Evolutionary conservation across 2,888 invertebrate genomes (phyloP), one percentile per base, ranked within the genome.

Genomic region (Gymnoscelis rufifasciata): DNA sequence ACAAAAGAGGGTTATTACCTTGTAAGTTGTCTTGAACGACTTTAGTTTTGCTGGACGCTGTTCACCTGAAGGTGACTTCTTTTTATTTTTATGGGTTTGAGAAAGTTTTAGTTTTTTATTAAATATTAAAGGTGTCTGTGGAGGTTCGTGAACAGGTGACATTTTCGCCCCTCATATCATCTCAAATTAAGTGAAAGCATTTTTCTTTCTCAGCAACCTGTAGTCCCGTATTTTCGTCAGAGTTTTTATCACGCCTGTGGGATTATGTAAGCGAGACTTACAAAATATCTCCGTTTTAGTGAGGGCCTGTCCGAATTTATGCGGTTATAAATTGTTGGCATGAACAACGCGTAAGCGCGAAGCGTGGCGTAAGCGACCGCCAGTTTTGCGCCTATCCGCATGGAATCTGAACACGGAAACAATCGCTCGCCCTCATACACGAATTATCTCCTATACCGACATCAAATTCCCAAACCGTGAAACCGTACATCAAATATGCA

Each of bases 371-470:
- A 37, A 37, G 60, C 45, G 54, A 59, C 56, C 51, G 57, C 56
- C 53, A 56, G 59, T 59, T 63, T 64, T 60, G 62, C 63, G 66
- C 60, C 60, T 68, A 74, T 71, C 68, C 61, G 59, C 47, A 52
- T 57, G 60, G 59, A 70, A 74, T 73, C 69, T 64, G 66, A 60
- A 57, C 62, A 60, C 66, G 74, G 71, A 74, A 71, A 74, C 69
- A 72, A 78, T 77, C 69, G 69, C 62, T 61, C 66, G 53, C 61
- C 64, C 60, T 60, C 68, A 64, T 69, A 68, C 62, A 56, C 67
- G 70, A 77, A 76, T 80, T 75, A 79, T 78, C 68, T 68, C 65
- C 57, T 52, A 64, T 63, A 66, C 64, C 63, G 64, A 70, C 64
- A 70, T 61, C 52, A 59, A 69, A 74, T 69, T 63, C 56, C 63